A percentile compares a stretch with the other conserved stretches of the same genome.
phyloP scores from a whole-genome alignment of 1,140 invertebrate genomes.

The Drosophila guanche region DNA sequence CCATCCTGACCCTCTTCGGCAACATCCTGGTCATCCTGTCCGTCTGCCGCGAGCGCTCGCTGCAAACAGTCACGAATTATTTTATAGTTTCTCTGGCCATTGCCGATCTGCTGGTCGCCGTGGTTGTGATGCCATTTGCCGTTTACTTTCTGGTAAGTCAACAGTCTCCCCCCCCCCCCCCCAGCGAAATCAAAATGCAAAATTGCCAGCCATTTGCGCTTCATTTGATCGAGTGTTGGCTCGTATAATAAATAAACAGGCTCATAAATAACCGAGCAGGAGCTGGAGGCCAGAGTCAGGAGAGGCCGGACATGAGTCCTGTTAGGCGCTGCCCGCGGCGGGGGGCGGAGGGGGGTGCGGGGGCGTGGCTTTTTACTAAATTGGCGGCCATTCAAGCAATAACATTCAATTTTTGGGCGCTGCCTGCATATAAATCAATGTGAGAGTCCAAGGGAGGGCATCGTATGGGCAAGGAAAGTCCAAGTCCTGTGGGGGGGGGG shows the following conservation, averaged over 20 bases:
- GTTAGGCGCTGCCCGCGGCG: too few relatives aligned
- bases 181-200: conserved; percentile 72
- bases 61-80: conserved; percentile 98
- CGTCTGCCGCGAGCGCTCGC: conserved; percentile 93
- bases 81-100: conserved; percentile 99
- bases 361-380: conserved; percentile 72
- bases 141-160: conserved; percentile 97
- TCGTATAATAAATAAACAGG: conserved; percentile 77
- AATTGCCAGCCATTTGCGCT: conserved; percentile 71
- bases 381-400: conserved; percentile 78
- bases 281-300: neutral
- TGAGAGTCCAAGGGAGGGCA: neutral
- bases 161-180: too few relatives aligned
- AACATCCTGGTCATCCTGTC: conserved; percentile 98
- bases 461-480: too few relatives aligned
- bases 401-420: conserved; percentile 80
- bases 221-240: conserved; percentile 79
- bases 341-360: too few relatives aligned
- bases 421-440: conserved; percentile 73
- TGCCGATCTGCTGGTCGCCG: conserved; percentile 97
- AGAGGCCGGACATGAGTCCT: neutral
- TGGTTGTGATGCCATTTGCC: conserved; percentile 99
- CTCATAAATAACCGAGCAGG: conserved; percentile 67
- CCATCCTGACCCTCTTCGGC: conserved; percentile 96
- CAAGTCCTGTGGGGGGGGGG: too few relatives aligned